A percentile compares a stretch with the other conserved stretches of the same genome.
These are phyloP conservation scores for Spheniscus humboldti DNA, from an alignment of 2,797 vertebrate species.

Conservation along the genomic window DNA sequence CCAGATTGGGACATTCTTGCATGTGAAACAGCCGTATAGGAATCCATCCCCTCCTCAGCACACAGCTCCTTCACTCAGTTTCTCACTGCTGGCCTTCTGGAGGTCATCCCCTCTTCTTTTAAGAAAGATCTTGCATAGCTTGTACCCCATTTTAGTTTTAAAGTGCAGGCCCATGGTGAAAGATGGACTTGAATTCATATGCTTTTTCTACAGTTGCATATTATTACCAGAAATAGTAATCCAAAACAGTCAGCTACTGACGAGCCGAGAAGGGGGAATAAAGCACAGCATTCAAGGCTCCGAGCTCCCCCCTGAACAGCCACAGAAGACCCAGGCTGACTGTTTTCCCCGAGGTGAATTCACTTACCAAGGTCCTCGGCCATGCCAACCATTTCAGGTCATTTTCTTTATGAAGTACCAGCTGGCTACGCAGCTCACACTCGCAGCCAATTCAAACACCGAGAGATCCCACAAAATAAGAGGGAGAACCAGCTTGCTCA, in stretches of 20 bases:
- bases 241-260: constrained; percentile 24
- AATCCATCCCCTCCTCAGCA: constrained; percentile 14
- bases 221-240: constrained; percentile 48
- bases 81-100: not conserved
- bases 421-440: not conserved
- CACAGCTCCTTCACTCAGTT: constrained; percentile 4
- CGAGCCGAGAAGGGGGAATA: not conserved
- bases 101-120: constrained; percentile 25
- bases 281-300: constrained; percentile 12
- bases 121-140: not conserved
- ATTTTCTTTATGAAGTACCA: not conserved
- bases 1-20: constrained; percentile 54
- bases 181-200: not conserved
- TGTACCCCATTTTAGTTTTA: not conserved
- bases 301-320: not conserved
- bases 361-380: not conserved
- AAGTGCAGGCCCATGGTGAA: not conserved
- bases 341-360: not conserved
- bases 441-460: fast-evolving
- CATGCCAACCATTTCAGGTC: not conserved
- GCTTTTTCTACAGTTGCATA: not conserved
- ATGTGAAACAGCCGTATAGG: constrained; percentile 40
- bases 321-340: not conserved
- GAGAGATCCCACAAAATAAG: not conserved
- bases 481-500: not conserved